Percentiles rank a stretch among this genome's conserved stretches.
These are phyloP conservation scores for Pseudochirops corinnae DNA, from an alignment of 2,797 vertebrate species.

Conservation along the genomic window DNA sequence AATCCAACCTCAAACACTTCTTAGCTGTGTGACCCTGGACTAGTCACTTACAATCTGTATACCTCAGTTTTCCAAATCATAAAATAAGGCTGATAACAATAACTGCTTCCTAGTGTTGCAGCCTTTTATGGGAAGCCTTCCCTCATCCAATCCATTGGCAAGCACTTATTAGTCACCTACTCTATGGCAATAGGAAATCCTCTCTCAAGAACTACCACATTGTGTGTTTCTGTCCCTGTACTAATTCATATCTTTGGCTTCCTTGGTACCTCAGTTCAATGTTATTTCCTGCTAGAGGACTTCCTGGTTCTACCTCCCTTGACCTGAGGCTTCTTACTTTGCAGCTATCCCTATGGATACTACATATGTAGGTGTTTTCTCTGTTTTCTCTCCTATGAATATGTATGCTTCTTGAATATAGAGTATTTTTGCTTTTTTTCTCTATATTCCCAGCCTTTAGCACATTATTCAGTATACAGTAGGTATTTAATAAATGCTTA, in stretches of 20 bases:
- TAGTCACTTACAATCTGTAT: not conserved
- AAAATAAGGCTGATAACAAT: not conserved
- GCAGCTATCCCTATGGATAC: not conserved
- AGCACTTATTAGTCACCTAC: not conserved
- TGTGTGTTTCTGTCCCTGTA: not conserved
- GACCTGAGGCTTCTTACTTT: not conserved
- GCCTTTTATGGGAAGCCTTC: not conserved
- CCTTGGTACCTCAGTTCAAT: not conserved
- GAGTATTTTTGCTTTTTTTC: not conserved
- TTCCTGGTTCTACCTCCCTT: not conserved
- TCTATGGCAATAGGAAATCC: not conserved
- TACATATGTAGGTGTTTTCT: not conserved
- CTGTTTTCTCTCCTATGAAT: not conserved
- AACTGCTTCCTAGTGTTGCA: not conserved
- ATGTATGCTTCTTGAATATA: not conserved
- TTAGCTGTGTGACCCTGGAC: not conserved
- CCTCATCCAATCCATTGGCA: not conserved
- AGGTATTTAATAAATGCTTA: not conserved
- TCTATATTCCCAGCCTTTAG: not conserved
- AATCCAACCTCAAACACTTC: not conserved
- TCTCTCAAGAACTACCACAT: not conserved
- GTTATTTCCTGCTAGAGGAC: not conserved
- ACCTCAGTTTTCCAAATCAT: not conserved
- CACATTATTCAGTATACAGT: not conserved
- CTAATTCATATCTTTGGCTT: not conserved